Evolutionary conservation across 1,140 invertebrate genomes (phyloP).

Genomic region (Diachasma alloeum): DNA sequence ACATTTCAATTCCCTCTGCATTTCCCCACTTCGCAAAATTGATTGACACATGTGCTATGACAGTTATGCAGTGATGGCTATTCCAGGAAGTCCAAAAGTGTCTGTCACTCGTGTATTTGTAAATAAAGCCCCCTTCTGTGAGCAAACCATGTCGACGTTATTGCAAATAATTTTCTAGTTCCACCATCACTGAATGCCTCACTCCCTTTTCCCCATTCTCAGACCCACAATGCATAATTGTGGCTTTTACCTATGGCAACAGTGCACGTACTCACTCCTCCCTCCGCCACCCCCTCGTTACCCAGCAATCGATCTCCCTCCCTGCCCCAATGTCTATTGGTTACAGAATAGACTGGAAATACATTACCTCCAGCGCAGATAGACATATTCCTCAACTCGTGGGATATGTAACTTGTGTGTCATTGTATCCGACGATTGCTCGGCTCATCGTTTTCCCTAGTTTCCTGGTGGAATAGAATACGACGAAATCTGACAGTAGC

Average conservation of each 20-base stretch:
- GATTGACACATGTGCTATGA: background rate
- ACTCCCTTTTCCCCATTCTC: background rate
- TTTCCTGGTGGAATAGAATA: slow-evolving; percentile 12
- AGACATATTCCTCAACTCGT: background rate
- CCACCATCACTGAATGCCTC: background rate
- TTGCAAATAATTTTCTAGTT: too few relatives aligned
- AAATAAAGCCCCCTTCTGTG: background rate
- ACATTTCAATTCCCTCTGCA: background rate
- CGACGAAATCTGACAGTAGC: slow-evolving; percentile 19
- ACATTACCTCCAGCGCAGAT: background rate
- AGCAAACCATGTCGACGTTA: background rate
- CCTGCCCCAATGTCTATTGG: background rate
- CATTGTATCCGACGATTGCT: slow-evolving; percentile 10
- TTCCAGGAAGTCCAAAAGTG: slow-evolving; percentile 1
- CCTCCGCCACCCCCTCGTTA: background rate
- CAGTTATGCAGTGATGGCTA: background rate
- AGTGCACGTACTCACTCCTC: background rate
- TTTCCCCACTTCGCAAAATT: background rate
- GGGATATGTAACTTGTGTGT: background rate
- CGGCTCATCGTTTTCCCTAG: slow-evolving; percentile 7
- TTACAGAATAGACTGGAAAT: background rate
- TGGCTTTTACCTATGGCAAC: background rate
- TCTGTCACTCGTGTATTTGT: background rate
- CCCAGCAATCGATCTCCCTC: background rate
- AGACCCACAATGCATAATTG: slow-evolving; percentile 3